Base-by-base conservation (phyloP, 2,797 vertebrate species). In the Hyperoplus immaculatus region DNA sequence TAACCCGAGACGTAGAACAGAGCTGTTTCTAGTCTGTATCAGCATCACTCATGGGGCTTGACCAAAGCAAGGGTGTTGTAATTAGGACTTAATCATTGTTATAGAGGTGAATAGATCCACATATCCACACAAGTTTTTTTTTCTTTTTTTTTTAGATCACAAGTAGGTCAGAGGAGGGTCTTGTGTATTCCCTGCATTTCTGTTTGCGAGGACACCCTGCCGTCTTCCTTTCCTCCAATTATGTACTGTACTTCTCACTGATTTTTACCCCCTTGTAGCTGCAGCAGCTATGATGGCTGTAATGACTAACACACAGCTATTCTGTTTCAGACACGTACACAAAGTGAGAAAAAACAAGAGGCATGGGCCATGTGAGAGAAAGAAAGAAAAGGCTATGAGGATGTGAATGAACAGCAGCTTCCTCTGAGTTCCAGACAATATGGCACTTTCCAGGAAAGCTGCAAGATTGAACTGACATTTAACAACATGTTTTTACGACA, bases 321-420 rank as follows among this genome's bases (percentile, higher is more conserved):
- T 83, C 61, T 56, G 71, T 57, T 41, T 81, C 43, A 16, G 81
- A 85, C 90, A 93, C 79, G 75, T 89, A 87, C 78, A 53, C 79
- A 70, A 29, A 29, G 55, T 1, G 0, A 45, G 65, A 13, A 45
- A 71, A 83, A 83, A 84, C 69, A 76, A 65, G 65, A 59, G 67
- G 64, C 8, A 16, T 15, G 51, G 58, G 38, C 62, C 29, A 66
- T 10, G 64, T 77, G 69, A 87, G 76, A 78, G 53, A 78, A 72
- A 77, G 0, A 3, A 68, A 87, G 76, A 78, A 50, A 78, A 72
- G 75, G 0, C 3, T 12, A 9, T 29, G n/a, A 88, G 86, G 88
- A 92, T 78, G 81, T 91, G 80, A 87, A 72, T 67, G 83, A 89
- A 85, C 45, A 70, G 55, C 29, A 79, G 65, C 78, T 90, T 93